phyloP scores from a whole-genome alignment of 2,888 invertebrate genomes.

The Xanthorhoe spadicearia region DNA sequence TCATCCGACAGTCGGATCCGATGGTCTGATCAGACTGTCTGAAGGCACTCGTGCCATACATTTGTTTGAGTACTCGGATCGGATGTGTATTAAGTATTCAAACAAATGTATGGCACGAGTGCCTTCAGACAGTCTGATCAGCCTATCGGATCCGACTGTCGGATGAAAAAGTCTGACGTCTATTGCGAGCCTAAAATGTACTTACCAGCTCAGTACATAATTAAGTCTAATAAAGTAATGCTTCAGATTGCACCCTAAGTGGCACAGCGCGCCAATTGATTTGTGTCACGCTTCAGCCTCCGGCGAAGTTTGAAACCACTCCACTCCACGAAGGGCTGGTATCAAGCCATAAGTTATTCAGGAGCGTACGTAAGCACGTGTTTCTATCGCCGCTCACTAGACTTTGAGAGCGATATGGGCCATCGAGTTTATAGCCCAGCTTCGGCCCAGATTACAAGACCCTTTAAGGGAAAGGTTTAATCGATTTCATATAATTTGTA shows the following conservation, averaged over 20 bases:
- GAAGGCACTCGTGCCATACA: too few relatives aligned
- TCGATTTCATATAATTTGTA: not conserved
- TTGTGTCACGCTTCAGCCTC: constrained; percentile 25
- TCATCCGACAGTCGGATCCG: too few relatives aligned
- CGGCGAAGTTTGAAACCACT: constrained; percentile 18
- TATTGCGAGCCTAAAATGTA: not conserved
- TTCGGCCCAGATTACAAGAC: constrained; percentile 30
- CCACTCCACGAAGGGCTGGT: constrained; percentile 30
- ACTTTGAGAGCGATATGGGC: constrained; percentile 53
- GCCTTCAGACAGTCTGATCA: too few relatives aligned
- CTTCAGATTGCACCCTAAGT: constrained; percentile 21
- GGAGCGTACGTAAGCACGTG: constrained; percentile 44
- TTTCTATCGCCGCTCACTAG: constrained; percentile 37
- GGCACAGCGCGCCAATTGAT: constrained; percentile 36
- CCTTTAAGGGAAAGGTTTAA: constrained; percentile 13
- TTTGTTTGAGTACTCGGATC: too few relatives aligned
- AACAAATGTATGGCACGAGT: too few relatives aligned
- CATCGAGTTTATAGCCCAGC: constrained; percentile 54
- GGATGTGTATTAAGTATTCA: too few relatives aligned
- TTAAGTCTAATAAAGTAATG: constrained; percentile 18
- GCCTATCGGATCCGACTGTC: too few relatives aligned
- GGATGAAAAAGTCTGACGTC: too few relatives aligned
- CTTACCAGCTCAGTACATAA: not conserved
- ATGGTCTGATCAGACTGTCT: too few relatives aligned
- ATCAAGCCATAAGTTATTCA: constrained; percentile 49